These are phyloP conservation scores for Phalacrocorax pelagicus DNA, from an alignment of 2,113 vertebrate genomes.

Conservation along the genomic window DNA sequence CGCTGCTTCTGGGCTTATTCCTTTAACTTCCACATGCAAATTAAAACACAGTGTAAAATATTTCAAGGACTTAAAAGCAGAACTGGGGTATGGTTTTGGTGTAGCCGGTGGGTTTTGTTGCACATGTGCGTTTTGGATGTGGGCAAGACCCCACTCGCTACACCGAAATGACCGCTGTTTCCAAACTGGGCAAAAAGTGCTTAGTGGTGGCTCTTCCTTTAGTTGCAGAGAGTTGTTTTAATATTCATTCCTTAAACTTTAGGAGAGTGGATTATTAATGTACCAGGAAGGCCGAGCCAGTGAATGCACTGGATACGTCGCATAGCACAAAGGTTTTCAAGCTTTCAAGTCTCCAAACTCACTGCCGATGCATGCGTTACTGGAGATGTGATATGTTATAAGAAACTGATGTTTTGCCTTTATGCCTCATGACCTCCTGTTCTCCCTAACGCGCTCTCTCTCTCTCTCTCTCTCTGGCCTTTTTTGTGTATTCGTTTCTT, in stretches of 20 bases:
- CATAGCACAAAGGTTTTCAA: neutral
- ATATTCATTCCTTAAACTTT: neutral
- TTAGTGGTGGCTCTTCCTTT: neutral
- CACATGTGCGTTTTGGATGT: neutral
- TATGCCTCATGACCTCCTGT: conserved; percentile 18
- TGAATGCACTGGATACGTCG: neutral
- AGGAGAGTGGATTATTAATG: neutral
- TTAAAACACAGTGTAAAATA: fast-evolving
- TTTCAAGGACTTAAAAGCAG: neutral
- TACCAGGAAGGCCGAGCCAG: neutral
- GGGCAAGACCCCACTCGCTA: neutral
- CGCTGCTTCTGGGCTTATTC: neutral
- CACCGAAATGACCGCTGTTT: neutral
- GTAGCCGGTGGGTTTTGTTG: neutral
- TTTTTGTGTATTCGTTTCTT: conserved; percentile 75
- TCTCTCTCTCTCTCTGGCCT: conserved; percentile 56
- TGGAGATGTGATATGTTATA: neutral
- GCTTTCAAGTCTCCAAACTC: neutral
- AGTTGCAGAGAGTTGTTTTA: neutral
- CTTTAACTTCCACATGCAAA: neutral
- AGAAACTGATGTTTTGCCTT: conserved; percentile 13
- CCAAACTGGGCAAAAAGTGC: neutral
- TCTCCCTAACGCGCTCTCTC: conserved; percentile 60
- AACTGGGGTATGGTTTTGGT: neutral
- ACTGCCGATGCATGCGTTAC: neutral